Conservation (phyloP, 2,888 invertebrate genomes). For the Polydrusus tereticollis region DNA sequence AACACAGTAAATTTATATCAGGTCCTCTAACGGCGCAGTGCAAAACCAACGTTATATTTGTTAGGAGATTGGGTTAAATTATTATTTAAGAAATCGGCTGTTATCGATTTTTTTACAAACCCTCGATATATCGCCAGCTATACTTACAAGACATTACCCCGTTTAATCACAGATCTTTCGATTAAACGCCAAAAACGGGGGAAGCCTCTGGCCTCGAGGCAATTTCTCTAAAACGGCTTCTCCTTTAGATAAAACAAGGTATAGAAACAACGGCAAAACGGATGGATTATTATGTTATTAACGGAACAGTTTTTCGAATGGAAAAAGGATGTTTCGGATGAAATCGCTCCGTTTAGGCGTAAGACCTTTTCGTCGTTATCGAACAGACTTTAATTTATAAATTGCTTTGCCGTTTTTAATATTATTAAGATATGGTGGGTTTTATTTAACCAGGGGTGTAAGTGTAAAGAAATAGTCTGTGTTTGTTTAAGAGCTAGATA, state of each 20-base stretch:
- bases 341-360: conserved; percentile 3
- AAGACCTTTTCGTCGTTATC: neutral
- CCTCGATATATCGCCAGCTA: neutral
- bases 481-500: no score
- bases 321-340: conserved; percentile 28
- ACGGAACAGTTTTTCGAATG: conserved; percentile 60
- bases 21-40: no score
- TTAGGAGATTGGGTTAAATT: no score
- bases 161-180: conserved; percentile 45
- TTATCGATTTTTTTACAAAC: no score
- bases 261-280: conserved; percentile 50
- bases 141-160: conserved; percentile 35
- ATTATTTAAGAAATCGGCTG: no score
- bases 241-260: conserved; percentile 59
- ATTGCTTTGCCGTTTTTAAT: no score
- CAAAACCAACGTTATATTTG: no score
- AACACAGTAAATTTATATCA: no score
- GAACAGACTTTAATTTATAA: neutral
- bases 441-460: no score
- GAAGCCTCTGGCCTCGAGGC: conserved; percentile 36
- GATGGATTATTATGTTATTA: conserved; percentile 62
- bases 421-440: no score
- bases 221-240: conserved; percentile 44
- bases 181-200: conserved; percentile 43
- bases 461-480: no score